These are phyloP conservation scores for Lamprologus sp. DNA, from an alignment of 2,113 vertebrate species.

Conservation along the genomic window DNA sequence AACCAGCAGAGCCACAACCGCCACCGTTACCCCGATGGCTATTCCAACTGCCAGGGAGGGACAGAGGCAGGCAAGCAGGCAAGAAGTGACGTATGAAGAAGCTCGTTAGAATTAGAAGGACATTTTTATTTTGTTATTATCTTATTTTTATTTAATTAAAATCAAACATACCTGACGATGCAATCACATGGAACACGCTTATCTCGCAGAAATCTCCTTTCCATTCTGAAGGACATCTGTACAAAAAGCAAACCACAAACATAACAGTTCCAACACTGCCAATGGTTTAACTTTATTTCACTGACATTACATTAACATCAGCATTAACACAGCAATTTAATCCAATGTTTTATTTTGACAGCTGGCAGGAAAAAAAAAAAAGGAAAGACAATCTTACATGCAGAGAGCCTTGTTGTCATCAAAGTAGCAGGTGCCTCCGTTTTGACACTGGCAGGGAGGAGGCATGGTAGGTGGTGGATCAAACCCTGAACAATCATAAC, in stretches of 20 bases:
- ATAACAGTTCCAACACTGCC: not conserved
- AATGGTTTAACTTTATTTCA: not conserved
- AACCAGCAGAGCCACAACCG: conserved; percentile 38
- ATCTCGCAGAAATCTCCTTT: conserved; percentile 56
- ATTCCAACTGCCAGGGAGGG: conserved; percentile 48
- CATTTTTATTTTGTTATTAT: not conserved
- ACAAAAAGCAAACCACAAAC: not conserved
- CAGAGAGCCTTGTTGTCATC: conserved; percentile 61
- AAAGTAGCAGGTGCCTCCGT: conserved; percentile 68
- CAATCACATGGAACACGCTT: not conserved
- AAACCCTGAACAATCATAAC: conserved; percentile 2
- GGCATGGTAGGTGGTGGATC: conserved; percentile 62
- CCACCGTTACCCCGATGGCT: conserved; percentile 57
- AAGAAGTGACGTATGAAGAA: not conserved
- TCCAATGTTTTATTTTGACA: not conserved
- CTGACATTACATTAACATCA: not conserved
- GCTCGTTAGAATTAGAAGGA: not conserved
- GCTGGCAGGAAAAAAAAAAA: not conserved
- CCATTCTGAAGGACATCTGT: conserved; percentile 61
- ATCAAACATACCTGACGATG: conserved; percentile 45
- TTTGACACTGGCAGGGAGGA: conserved; percentile 60
- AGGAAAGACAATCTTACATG: conserved; percentile 37
- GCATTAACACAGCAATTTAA: not conserved
- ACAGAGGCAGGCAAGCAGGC: not conserved
- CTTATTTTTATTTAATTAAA: not conserved